phyloP scores from a whole-genome alignment of 2,888 invertebrate species.

The Eulithis testata region DNA sequence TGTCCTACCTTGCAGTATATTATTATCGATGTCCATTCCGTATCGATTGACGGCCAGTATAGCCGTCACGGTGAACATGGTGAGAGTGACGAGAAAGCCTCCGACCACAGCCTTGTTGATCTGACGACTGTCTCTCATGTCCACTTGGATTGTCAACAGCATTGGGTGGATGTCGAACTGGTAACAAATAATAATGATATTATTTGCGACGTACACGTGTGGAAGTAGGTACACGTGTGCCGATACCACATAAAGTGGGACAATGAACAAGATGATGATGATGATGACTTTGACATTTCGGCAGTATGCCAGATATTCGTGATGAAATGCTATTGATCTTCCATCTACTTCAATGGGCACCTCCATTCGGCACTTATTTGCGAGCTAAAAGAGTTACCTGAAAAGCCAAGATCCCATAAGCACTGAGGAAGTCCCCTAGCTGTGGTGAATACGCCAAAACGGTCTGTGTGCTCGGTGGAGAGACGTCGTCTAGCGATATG shows the following conservation, averaged over 20 bases:
- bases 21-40: slow-evolving; percentile 85
- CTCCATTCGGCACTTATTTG: too few species aligned
- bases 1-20: slow-evolving; percentile 85
- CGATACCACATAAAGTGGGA: too few species aligned
- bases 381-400: slow-evolving; percentile 64
- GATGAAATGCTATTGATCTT: too few species aligned
- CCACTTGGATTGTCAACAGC: slow-evolving; percentile 95
- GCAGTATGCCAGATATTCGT: too few species aligned
- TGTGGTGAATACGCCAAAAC: slow-evolving; percentile 66
- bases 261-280: too few species aligned
- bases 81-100: slow-evolving; percentile 87
- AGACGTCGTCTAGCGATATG: slow-evolving; percentile 78
- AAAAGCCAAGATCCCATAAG: slow-evolving; percentile 88
- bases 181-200: slow-evolving; percentile 32
- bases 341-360: too few species aligned
- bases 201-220: too few species aligned
- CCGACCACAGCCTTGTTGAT: slow-evolving; percentile 89
- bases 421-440: slow-evolving; percentile 82
- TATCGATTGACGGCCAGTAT: slow-evolving; percentile 86
- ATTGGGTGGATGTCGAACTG: slow-evolving; percentile 93
- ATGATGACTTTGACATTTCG: too few species aligned
- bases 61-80: slow-evolving; percentile 87
- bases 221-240: too few species aligned
- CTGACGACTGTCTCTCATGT: slow-evolving; percentile 92
- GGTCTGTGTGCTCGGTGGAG: slow-evolving; percentile 56